A percentile compares a stretch with the other conserved stretches of the same genome.
Conservation (phyloP, 1,140 invertebrate species). For the Platyscapa corneri region DNA sequence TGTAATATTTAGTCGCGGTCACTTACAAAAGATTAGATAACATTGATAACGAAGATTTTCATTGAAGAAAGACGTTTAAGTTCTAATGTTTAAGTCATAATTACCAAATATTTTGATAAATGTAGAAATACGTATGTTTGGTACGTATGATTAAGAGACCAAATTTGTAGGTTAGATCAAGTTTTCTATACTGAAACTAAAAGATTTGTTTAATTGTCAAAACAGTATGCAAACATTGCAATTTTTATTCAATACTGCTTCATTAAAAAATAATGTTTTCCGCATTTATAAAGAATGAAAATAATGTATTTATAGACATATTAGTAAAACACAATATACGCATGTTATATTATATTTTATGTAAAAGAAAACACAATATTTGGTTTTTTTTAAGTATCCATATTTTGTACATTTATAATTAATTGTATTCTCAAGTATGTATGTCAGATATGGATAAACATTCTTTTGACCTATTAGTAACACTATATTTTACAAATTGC, state of each 20-base stretch:
- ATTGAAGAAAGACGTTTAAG: background rate
- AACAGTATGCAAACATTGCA: no score
- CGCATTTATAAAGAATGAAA: background rate
- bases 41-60: no score
- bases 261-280: conserved; percentile 25
- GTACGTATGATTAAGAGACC: background rate
- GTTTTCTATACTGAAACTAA: background rate
- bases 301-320: background rate
- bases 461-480: background rate
- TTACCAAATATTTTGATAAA: no score
- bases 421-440: conserved; percentile 1
- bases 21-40: background rate
- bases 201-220: background rate
- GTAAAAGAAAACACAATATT: conserved; percentile 10
- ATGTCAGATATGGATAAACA: background rate
- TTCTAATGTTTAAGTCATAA: background rate
- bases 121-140: background rate
- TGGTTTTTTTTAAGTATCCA: background rate
- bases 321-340: background rate
- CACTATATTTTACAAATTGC: conserved; percentile 56
- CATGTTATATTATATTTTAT: conserved; percentile 12
- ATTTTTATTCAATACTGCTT: background rate
- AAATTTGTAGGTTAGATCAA: background rate
- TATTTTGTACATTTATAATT: background rate
- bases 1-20: background rate